These are phyloP conservation scores for Luperina testacea DNA, from an alignment of 2,888 invertebrate species.

Conservation along the genomic window DNA sequence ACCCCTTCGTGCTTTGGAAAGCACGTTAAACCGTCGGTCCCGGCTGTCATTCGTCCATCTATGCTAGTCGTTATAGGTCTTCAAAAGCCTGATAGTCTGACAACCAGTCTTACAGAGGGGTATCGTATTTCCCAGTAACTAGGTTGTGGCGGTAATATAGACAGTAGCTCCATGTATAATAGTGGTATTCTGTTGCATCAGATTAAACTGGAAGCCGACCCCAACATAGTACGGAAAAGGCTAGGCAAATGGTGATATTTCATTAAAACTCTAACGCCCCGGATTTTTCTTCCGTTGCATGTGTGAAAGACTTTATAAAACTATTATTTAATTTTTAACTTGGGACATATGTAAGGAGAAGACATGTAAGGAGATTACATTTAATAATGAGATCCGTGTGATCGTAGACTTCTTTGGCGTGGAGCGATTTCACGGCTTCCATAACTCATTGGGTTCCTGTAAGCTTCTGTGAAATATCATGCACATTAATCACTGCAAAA, in stretches of 20 bases:
- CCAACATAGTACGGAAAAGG: background rate
- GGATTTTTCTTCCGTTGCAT: background rate
- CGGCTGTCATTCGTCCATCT: background rate
- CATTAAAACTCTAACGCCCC: constrained; percentile 6
- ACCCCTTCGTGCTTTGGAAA: background rate
- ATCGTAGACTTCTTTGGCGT: background rate
- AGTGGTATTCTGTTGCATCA: background rate
- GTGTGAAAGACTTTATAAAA: background rate
- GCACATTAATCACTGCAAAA: background rate
- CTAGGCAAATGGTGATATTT: background rate
- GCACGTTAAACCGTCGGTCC: background rate
- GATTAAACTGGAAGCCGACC: background rate
- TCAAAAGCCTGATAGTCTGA: background rate
- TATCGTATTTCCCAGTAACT: background rate
- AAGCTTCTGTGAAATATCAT: background rate
- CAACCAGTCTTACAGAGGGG: background rate
- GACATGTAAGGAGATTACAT: background rate
- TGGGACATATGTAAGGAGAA: background rate
- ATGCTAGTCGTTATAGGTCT: background rate
- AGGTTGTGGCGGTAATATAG: background rate
- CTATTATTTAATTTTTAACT: background rate
- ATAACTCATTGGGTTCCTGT: background rate
- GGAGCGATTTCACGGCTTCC: background rate
- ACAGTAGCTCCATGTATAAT: background rate
- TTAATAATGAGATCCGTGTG: background rate